phyloP scores from a whole-genome alignment of 2,113 vertebrate genomes.

The Pagrus major region DNA sequence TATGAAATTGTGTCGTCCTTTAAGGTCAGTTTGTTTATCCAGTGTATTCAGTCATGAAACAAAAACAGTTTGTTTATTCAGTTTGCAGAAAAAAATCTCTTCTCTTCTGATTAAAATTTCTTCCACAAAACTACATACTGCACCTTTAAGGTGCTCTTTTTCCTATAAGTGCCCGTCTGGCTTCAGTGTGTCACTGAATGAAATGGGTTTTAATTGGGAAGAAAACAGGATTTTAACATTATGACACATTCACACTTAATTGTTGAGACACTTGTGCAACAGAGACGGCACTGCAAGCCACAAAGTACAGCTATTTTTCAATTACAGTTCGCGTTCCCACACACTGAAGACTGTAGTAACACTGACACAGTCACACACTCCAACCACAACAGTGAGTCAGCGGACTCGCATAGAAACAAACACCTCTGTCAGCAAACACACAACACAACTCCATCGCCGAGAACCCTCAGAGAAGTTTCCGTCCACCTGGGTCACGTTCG shows the following conservation, averaged over 20 bases:
- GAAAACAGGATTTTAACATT: not conserved
- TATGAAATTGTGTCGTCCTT: too few species aligned
- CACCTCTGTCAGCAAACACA: conserved; percentile 66
- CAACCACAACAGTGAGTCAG: conserved; percentile 76
- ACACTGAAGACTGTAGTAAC: conserved; percentile 58
- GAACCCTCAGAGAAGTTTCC: conserved; percentile 58
- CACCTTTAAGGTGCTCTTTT: conserved; percentile 18
- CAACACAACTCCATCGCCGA: conserved; percentile 26
- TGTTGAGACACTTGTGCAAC: too few species aligned
- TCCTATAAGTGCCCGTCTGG: conserved; percentile 21
- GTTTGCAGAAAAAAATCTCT: too few species aligned
- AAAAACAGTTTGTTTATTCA: too few species aligned
- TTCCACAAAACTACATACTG: too few species aligned
- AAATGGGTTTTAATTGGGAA: conserved; percentile 27
- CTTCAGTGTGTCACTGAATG: conserved; percentile 7
- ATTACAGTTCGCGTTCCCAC: conserved; percentile 28
- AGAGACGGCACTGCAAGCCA: conserved; percentile 4
- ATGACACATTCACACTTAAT: not conserved
- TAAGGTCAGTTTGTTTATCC: too few species aligned
- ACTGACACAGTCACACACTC: conserved; percentile 60
- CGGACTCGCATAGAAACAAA: conserved; percentile 54
- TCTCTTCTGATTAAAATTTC: too few species aligned
- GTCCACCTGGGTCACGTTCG: conserved; percentile 54
- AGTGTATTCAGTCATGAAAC: too few species aligned
- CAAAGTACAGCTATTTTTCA: conserved; percentile 31